Evolutionary conservation across 1,140 invertebrate species (phyloP), one percentile per base, ranked within the genome.

Genomic region (Diprion similis): DNA sequence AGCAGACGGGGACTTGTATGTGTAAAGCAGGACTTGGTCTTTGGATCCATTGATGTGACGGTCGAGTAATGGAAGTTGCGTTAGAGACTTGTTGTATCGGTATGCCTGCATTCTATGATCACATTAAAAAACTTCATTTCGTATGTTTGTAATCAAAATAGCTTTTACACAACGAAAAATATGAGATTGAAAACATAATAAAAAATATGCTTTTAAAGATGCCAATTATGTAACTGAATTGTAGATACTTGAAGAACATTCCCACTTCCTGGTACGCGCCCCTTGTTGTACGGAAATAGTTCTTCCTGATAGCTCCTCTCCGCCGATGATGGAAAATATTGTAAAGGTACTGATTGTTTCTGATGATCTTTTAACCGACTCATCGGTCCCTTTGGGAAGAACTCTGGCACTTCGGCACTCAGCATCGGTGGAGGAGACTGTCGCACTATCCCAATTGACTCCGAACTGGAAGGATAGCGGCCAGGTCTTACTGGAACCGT

Each of bases 361-460:
- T 74, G 76, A 66, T 45, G n/a, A 70, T 46, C 15, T 37, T 70
- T 70, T 11, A 17, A 59, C 9, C 51, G 71, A 2, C 67, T 65
- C 19, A 69, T 65, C 15, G 78, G 75, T 6, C 73, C 68, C 48
- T 86, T 86, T 0, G 85, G 85, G 47, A 86, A 87, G 69, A 87
- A 87, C 78, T 87, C 85, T 4, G 85, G 84, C 9, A 86, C 85
- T 67, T 87, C 83, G 8, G 85, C 79, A 71, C 84, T 84, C 10
- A 86, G 48, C 24, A 81, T 46, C 8, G 81, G 79, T 0, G 51
- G 8, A 70, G 46, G 18, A 45, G 68, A 15, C 46, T 72, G 68
- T 17, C 59, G 69, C 18, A 71, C 68, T 64, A 71, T 68, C 69
- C 70, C 75, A 51, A 73, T 64, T 9, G 74, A 48, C 69, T 71